phyloP scores from a whole-genome alignment of 2,888 invertebrate genomes.

The Pterostichus niger region DNA sequence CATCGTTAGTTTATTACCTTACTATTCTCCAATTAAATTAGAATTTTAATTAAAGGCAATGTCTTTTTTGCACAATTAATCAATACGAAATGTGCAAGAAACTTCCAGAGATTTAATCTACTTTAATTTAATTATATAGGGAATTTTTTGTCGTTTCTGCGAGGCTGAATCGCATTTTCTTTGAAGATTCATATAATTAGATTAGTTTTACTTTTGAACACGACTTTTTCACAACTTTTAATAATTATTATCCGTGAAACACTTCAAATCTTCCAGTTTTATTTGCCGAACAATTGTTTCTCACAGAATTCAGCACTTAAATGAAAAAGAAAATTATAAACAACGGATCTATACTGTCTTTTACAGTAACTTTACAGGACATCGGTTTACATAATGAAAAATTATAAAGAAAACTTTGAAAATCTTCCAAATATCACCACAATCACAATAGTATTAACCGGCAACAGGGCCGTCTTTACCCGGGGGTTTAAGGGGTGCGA shows the following conservation, averaged over 20 bases:
- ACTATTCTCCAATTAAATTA: slow-evolving; percentile 52
- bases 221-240: slow-evolving; percentile 49
- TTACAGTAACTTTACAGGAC: no score
- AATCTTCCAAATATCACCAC: no score
- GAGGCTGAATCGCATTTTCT: slow-evolving; percentile 54
- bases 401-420: no score
- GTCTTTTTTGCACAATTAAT: slow-evolving; percentile 58
- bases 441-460: no score
- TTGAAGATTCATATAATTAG: slow-evolving; percentile 59
- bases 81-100: slow-evolving; percentile 50
- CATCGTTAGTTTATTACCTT: slow-evolving; percentile 38
- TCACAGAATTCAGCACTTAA: no score
- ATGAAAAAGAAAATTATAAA: no score
- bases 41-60: slow-evolving; percentile 59
- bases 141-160: slow-evolving; percentile 49
- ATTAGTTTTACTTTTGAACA: slow-evolving; percentile 60
- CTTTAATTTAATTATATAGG: slow-evolving; percentile 59
- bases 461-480: no score
- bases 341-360: no score
- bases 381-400: no score
- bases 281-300: not conserved
- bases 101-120: slow-evolving; percentile 56
- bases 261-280: slow-evolving; percentile 11
- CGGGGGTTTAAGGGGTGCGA: no score
- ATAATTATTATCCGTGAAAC: slow-evolving; percentile 34